Evolutionary conservation across 1,140 invertebrate genomes (phyloP).

Genomic region (Saccostrea glomerata): DNA sequence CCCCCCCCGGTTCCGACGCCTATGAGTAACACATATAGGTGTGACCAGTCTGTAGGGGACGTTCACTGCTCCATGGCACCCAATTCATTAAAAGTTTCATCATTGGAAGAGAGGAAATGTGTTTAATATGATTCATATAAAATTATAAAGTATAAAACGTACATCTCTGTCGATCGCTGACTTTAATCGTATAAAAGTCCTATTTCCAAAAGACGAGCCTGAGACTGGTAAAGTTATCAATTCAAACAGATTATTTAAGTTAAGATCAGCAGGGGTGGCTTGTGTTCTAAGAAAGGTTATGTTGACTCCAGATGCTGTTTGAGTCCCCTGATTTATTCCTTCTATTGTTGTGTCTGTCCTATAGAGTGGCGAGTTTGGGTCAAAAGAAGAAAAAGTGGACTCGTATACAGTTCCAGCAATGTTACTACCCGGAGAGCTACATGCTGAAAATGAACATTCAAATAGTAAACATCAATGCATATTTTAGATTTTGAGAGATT

Average conservation of each 20-base stretch:
- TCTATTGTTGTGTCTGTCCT: slow-evolving; percentile 40
- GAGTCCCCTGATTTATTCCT: not conserved
- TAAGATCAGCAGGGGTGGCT: slow-evolving; percentile 9
- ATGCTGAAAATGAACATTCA: not conserved
- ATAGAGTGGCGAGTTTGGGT: slow-evolving; percentile 19
- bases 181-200: slow-evolving; percentile 51
- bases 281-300: not conserved
- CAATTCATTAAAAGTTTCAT: too few relatives aligned
- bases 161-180: slow-evolving; percentile 60
- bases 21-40: too few relatives aligned
- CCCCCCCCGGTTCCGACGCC: too few relatives aligned
- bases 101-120: too few relatives aligned
- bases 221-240: not conserved
- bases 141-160: slow-evolving; percentile 22
- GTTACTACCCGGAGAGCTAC: not conserved
- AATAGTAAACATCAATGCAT: too few relatives aligned
- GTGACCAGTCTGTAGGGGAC: too few relatives aligned
- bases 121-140: too few relatives aligned
- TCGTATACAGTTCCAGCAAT: not conserved
- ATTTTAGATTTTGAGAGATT: too few relatives aligned
- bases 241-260: slow-evolving; percentile 10
- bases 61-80: too few relatives aligned
- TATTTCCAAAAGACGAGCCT: not conserved
- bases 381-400: slow-evolving; percentile 12
- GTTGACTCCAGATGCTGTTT: not conserved